Evolutionary conservation across 2,797 vertebrate species (phyloP), one percentile per base, ranked within the genome.

Genomic region (Sandelia bainsii): DNA sequence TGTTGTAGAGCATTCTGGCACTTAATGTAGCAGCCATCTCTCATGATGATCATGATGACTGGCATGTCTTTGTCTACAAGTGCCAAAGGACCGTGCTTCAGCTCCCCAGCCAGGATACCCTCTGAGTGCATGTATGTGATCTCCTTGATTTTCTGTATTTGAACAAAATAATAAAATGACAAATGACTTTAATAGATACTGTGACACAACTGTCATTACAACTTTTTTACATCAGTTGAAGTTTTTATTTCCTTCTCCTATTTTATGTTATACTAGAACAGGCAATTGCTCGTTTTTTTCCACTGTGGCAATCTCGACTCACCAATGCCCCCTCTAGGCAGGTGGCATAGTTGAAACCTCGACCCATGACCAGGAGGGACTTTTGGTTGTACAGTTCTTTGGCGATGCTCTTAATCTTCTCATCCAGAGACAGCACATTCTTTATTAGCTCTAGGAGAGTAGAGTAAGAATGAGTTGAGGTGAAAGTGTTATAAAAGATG

Each of bases 41-140:
- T 97, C 97, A 98, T 97, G 86, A 98, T 96, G 83, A 99, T 91
- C 97, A 99, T 98, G 89, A 99, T 98, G 81, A 98, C 96, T 0
- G 97, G 97, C 97, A 99, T 99, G 77, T 97, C 87, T 82, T 97
- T 96, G 90, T 99, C 97, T 25, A 99, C 74, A 5, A 99, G 93
- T 0, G 97, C 97, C 89, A 99, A 87, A 0, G 97, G 97, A 0
- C 97, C 97, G 0, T 99, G 97, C 85, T 99, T 99, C 90, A 99
- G 91, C 89, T 99, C 97, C 19, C 97, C 97, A 0, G 97, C 97
- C 88, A 99, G 80, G 91, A 99, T 98, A 39, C 97, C 97, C 90
- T 99, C 97, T 0, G 97, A 99, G 83, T 99, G 97, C 97, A 99
- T 99, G 79, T 99, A 98, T 1, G 97, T 98, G 85, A 99, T 98